A percentile compares a stretch with the other conserved stretches of the same genome.
Evolutionary conservation across 2,797 vertebrate species (phyloP).

Genomic region (Sebastes trivittatus): DNA sequence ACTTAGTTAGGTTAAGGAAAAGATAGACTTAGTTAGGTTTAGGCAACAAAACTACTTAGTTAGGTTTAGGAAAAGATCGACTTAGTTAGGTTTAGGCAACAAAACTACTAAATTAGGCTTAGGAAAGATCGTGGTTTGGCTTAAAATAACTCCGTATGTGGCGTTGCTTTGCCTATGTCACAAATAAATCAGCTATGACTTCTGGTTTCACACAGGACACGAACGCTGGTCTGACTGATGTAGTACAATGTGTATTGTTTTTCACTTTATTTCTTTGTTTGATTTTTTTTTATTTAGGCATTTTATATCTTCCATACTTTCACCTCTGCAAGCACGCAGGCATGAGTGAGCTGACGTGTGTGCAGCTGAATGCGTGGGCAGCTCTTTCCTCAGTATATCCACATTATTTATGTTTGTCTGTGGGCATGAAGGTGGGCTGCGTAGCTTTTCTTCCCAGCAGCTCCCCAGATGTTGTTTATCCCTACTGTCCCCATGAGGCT

Average conservation of each 20-base stretch:
- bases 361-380: conserved; percentile 15
- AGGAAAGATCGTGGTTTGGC: no score
- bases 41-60: no score
- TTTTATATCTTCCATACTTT: background rate
- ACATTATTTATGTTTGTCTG: background rate
- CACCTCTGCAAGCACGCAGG: background rate
- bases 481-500: background rate
- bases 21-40: no score
- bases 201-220: no score
- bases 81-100: no score
- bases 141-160: no score
- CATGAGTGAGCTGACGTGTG: background rate
- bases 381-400: conserved; percentile 2
- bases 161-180: no score
- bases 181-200: no score
- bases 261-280: background rate
- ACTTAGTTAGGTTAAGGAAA: no score
- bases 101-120: no score
- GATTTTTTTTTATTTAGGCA: background rate
- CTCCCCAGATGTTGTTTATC: conserved; percentile 42
- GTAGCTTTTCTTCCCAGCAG: background rate
- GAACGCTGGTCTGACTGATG: no score
- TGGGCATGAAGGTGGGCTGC: background rate
- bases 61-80: no score
- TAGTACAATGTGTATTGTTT: background rate